Conservation (phyloP, 2,113 vertebrate species). For the Rhynchomys soricoides region DNA sequence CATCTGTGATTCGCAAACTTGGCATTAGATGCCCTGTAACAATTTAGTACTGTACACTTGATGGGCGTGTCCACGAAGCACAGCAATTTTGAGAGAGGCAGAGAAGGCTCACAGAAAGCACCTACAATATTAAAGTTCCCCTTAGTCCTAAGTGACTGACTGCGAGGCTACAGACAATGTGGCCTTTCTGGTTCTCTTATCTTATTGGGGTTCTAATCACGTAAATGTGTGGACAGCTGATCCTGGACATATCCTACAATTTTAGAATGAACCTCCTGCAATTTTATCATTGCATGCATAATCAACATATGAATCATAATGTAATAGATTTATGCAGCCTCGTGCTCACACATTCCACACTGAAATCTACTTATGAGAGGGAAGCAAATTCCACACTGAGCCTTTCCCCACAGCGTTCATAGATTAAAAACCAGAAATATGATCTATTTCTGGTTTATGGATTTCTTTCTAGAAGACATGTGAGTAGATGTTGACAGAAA, state of each 20-base stretch:
- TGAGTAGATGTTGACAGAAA: background rate
- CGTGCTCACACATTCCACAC: background rate
- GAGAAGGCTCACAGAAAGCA: background rate
- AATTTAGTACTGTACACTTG: background rate
- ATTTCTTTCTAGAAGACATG: background rate
- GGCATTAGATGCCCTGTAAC: background rate
- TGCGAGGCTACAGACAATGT: background rate
- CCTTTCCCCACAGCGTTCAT: background rate
- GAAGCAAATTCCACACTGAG: background rate
- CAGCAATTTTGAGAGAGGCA: background rate
- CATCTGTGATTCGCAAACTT: background rate
- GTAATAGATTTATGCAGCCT: background rate
- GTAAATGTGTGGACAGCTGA: background rate
- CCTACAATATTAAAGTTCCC: background rate
- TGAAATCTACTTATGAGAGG: background rate
- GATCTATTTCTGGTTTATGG: background rate
- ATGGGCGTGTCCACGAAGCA: background rate
- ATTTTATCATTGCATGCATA: background rate
- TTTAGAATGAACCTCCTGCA: background rate
- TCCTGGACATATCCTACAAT: background rate
- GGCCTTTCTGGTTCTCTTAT: background rate
- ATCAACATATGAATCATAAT: background rate
- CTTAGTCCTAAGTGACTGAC: fast-evolving
- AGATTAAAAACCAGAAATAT: background rate
- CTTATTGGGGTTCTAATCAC: background rate